Percentiles rank a stretch among this genome's conserved stretches.
phyloP scores from a whole-genome alignment of 1,140 invertebrate genomes.

The Heliconius melpomene region DNA sequence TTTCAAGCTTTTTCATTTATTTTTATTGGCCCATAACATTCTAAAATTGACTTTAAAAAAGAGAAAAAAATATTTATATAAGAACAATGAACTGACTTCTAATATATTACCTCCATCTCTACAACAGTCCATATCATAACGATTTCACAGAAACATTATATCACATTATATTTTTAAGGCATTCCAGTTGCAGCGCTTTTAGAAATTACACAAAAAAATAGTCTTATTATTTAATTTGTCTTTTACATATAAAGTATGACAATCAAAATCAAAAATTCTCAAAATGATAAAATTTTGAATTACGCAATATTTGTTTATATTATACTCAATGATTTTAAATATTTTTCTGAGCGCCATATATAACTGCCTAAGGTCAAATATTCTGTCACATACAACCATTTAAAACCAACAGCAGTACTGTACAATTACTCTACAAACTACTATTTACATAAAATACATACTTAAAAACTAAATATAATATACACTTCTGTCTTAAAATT shows the following conservation, averaged over 20 bases:
- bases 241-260: slow-evolving; percentile 6
- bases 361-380: slow-evolving; percentile 10
- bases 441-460: slow-evolving; percentile 62
- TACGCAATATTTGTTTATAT: neutral
- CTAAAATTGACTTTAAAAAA: slow-evolving; percentile 10
- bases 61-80: neutral
- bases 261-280: too few relatives aligned
- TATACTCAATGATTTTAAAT: neutral
- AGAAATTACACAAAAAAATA: slow-evolving; percentile 12
- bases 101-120: slow-evolving; percentile 9
- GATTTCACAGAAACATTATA: slow-evolving; percentile 20
- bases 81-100: slow-evolving; percentile 6
- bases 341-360: slow-evolving; percentile 8
- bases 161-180: slow-evolving; percentile 38
- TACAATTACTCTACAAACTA: slow-evolving; percentile 37
- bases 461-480: slow-evolving; percentile 61
- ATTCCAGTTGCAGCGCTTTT: slow-evolving; percentile 25
- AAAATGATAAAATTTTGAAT: neutral
- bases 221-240: slow-evolving; percentile 3
- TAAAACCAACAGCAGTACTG: slow-evolving; percentile 31
- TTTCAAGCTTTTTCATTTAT: neutral
- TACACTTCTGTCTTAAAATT: slow-evolving; percentile 74
- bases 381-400: slow-evolving; percentile 25
- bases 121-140: slow-evolving; percentile 11
- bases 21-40: neutral